Evolutionary conservation across 2,888 invertebrate genomes (phyloP).

Genomic region (Keiferia lycopersicella): DNA sequence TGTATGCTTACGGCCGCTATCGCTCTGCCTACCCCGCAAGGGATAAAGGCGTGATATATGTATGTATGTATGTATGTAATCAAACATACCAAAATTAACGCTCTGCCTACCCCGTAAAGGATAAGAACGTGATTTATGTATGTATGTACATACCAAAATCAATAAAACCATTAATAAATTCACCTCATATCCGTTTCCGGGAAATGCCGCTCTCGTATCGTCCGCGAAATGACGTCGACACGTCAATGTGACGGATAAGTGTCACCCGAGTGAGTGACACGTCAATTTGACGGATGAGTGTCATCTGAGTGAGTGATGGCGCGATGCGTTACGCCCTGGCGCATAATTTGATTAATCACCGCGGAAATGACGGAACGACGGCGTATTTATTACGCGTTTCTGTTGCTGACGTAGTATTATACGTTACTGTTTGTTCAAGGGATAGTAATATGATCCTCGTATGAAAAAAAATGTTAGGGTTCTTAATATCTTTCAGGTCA

Average conservation of each 20-base stretch:
- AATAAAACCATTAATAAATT: not conserved
- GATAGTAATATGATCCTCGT: not conserved
- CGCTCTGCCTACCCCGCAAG: too few species aligned
- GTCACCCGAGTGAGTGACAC: conserved; percentile 40
- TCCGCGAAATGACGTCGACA: conserved; percentile 30
- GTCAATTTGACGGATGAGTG: conserved; percentile 42
- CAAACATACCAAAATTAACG: too few species aligned
- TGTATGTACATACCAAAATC: not conserved
- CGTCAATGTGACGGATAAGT: conserved; percentile 41
- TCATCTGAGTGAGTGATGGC: conserved; percentile 41
- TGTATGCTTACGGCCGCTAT: too few species aligned
- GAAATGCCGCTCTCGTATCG: conserved; percentile 6
- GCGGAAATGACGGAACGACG: conserved; percentile 18
- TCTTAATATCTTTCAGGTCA: too few species aligned
- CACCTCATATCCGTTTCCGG: not conserved
- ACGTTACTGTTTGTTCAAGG: not conserved
- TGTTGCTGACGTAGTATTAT: not conserved
- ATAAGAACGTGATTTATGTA: too few species aligned
- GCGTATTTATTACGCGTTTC: conserved; percentile 8
- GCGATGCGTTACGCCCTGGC: conserved; percentile 34
- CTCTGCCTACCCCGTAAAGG: too few species aligned
- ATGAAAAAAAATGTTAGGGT: not conserved
- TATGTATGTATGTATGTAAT: too few species aligned
- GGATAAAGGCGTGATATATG: too few species aligned
- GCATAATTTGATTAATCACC: conserved; percentile 30